These are phyloP conservation scores for Pseudochromis fuscus DNA, from an alignment of 2,797 vertebrate genomes.

Conservation along the genomic window DNA sequence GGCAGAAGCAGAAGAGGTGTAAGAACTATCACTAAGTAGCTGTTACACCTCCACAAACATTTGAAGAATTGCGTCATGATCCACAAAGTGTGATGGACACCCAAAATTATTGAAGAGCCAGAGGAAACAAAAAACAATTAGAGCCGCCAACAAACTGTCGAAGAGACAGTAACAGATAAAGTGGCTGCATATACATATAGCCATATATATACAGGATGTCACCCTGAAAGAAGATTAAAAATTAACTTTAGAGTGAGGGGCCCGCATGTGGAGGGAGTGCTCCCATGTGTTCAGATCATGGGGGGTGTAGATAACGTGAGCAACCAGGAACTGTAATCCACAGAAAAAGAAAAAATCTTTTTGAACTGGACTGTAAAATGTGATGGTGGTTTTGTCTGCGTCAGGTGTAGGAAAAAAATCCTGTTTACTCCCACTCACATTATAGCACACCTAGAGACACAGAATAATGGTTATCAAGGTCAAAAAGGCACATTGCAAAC, in stretches of 20 bases:
- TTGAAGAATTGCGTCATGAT: slow-evolving; percentile 77
- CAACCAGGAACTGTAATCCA: neutral
- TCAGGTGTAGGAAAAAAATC: neutral
- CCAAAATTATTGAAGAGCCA: slow-evolving; percentile 60
- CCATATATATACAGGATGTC: neutral
- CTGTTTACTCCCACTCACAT: too few relatives aligned
- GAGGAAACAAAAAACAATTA: slow-evolving; percentile 28
- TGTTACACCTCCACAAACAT: slow-evolving; percentile 82
- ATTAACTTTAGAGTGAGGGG: slow-evolving; percentile 59
- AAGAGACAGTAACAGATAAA: slow-evolving; percentile 25
- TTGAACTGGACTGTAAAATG: neutral
- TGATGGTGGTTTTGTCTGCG: neutral
- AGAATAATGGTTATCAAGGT: too few relatives aligned
- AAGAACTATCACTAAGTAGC: slow-evolving; percentile 82
- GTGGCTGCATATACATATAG: slow-evolving; percentile 43
- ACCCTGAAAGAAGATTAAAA: slow-evolving; percentile 47
- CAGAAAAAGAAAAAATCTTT: neutral
- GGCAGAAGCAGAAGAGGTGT: slow-evolving; percentile 88
- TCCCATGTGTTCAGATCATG: slow-evolving; percentile 14
- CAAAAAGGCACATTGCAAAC: too few relatives aligned
- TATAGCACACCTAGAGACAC: too few relatives aligned
- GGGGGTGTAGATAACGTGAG: slow-evolving; percentile 18
- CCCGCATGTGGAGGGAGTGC: slow-evolving; percentile 17
- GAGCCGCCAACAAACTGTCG: slow-evolving; percentile 2
- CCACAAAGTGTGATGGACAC: slow-evolving; percentile 16